Evolutionary conservation across 2,113 vertebrate species (phyloP).

Genomic region (Carlito syrichta): DNA sequence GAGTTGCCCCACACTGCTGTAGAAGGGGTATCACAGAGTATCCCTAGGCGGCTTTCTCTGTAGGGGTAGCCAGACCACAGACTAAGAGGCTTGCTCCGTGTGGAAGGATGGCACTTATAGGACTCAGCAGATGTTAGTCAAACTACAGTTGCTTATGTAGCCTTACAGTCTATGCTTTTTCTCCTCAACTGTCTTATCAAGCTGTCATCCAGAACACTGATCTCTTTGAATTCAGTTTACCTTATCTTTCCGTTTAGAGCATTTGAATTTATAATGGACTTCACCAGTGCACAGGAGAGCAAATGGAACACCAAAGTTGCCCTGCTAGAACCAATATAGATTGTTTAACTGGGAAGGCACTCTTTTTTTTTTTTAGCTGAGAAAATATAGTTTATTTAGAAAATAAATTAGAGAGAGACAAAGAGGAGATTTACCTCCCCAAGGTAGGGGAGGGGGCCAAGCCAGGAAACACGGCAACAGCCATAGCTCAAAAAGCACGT

Average conservation of each 20-base stretch:
- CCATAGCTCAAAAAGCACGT: too few species aligned
- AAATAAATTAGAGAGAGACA: too few species aligned
- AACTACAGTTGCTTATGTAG: not conserved
- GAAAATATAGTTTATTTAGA: too few species aligned
- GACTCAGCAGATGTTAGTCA: not conserved
- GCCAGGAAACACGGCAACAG: too few species aligned
- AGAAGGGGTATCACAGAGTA: not conserved
- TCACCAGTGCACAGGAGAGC: not conserved
- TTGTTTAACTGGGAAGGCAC: not conserved
- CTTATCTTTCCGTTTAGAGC: not conserved
- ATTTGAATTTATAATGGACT: conserved; percentile 6
- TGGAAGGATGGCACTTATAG: not conserved
- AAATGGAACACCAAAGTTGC: not conserved
- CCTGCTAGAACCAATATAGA: not conserved
- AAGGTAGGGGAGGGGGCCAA: too few species aligned
- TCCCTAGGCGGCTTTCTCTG: rapidly evolving
- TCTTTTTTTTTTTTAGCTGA: too few species aligned
- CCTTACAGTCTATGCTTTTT: not conserved
- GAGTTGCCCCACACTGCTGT: not conserved
- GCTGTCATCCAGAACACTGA: not conserved
- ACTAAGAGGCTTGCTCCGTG: too few species aligned
- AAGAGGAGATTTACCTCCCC: too few species aligned
- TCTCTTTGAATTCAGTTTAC: not conserved
- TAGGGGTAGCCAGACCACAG: not conserved
- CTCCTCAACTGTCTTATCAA: not conserved